These are phyloP conservation scores for Musca vetustissima DNA, from an alignment of 1,140 invertebrate genomes.

Conservation along the genomic window DNA sequence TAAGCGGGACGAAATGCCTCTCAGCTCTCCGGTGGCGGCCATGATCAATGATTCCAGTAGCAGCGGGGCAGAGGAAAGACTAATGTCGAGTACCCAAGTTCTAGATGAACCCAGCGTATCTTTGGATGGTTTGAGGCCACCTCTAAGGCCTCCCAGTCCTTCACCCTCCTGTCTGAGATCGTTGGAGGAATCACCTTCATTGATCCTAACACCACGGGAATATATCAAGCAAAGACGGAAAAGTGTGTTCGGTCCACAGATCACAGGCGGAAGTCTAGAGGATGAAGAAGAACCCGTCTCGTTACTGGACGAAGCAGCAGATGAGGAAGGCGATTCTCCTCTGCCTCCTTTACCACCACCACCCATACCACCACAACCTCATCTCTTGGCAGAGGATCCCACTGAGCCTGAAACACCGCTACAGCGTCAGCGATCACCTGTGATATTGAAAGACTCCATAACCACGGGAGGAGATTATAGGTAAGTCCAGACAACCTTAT, in stretches of 20 bases:
- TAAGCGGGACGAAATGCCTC: conserved; percentile 47
- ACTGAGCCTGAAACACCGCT: not conserved
- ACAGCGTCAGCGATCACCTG: conserved; percentile 42
- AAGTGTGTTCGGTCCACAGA: conserved; percentile 26
- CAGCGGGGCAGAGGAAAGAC: conserved; percentile 42
- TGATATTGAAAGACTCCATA: conserved; percentile 47
- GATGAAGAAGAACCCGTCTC: not conserved
- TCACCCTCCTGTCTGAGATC: conserved; percentile 25
- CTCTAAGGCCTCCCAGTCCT: conserved; percentile 30
- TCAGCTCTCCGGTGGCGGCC: conserved; percentile 44
- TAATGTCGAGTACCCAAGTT: conserved; percentile 25
- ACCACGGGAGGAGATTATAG: conserved; percentile 49
- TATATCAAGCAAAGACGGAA: conserved; percentile 40
- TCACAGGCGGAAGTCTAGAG: not conserved
- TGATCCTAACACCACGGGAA: conserved; percentile 43
- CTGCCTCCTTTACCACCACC: conserved; percentile 36
- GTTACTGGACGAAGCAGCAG: not conserved
- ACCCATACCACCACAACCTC: conserved; percentile 27
- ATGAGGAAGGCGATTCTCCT: conserved; percentile 19
- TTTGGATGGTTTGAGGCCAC: conserved; percentile 4
- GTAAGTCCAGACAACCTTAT: conserved; percentile 26
- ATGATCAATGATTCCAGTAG: conserved; percentile 53
- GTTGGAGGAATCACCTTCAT: conserved; percentile 29
- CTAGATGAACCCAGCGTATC: not conserved
- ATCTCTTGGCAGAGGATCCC: conserved; percentile 8